These are phyloP conservation scores for Drosophila lacicola DNA, from an alignment of 2,888 invertebrate species.

Conservation along the genomic window DNA sequence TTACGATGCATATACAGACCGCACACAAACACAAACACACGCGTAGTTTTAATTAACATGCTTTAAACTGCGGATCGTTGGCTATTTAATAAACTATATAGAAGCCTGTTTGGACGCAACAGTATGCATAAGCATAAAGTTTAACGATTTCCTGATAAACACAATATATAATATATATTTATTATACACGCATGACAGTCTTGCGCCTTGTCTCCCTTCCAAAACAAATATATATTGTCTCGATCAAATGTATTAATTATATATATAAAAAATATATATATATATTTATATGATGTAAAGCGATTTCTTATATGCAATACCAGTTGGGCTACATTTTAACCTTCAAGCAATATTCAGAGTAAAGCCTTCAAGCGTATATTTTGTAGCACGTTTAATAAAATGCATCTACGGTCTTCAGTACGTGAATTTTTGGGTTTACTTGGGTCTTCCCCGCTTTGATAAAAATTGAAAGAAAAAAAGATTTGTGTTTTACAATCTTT, in stretches of 20 bases:
- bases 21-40: constrained; percentile 8
- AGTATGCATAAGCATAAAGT: constrained; percentile 38
- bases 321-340: constrained; percentile 4
- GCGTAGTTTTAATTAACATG: constrained; percentile 40
- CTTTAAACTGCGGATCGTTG: constrained; percentile 49
- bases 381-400: constrained; percentile 51
- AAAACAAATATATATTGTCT: constrained; percentile 6
- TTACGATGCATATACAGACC: constrained; percentile 25
- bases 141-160: constrained; percentile 26
- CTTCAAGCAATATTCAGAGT: constrained; percentile 1
- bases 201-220: constrained; percentile 5
- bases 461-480: background rate
- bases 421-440: constrained; percentile 39
- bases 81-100: constrained; percentile 29
- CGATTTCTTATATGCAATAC: constrained; percentile 11
- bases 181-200: constrained; percentile 27
- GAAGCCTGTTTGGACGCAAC: constrained; percentile 7
- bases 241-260: constrained; percentile 23
- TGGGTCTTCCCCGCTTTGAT: background rate
- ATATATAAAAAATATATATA: background rate
- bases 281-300: constrained; percentile 13
- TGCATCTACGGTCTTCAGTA: constrained; percentile 19
- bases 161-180: constrained; percentile 25
- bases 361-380: constrained; percentile 1
- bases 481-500: background rate